Evolutionary conservation across 2,113 vertebrate genomes (phyloP), one percentile per base, ranked within the genome.

Genomic region (Pholis gunnellus): DNA sequence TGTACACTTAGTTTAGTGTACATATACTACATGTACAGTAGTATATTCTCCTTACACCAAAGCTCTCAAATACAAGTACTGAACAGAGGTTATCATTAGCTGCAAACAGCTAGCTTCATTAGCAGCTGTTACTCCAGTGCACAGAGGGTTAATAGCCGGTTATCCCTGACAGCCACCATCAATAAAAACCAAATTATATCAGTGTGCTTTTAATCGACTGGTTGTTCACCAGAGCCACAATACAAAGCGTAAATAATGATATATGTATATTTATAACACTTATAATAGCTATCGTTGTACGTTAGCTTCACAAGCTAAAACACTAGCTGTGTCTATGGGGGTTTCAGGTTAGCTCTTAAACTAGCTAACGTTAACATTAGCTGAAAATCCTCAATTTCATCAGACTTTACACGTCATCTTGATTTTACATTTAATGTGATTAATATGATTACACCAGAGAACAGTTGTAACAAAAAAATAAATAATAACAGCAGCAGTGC

Each of bases 281-380:
- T 72, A 46, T 31, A 72, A 20, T 38, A 20, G 31, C 72, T 22
- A 34, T 15, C n/a, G 17, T 15, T 66, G 61, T 3, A 38, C 10
- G 27, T 76, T 78, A 82, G 72, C 79, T 22, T 59, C 60, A 27
- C 0, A 1, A 20, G 69, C 80, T 65, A 34, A 34, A 29, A n/a
- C 57, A 48, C 25, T 81, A 78, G 36, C 29, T 70, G 65, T 54
- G 14, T 57, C 57, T 29, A 5, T 27, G 36, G 5, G 34, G 36
- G 2, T 57, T 79, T 36, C 38, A 2, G 31, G 27, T 76, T 78
- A 82, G 72, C 79, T 50, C 52, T 10, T 18, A 1, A 67, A 57
- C 52, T 88, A 82, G 79, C 83, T 57, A 2, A 6, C 38, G 48
- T 22, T 52, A 59, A 27, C 57, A 59, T n/a, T 50, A 50, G 34